phyloP scores from a whole-genome alignment of 2,888 invertebrate species.

The Cephus pygmeus region DNA sequence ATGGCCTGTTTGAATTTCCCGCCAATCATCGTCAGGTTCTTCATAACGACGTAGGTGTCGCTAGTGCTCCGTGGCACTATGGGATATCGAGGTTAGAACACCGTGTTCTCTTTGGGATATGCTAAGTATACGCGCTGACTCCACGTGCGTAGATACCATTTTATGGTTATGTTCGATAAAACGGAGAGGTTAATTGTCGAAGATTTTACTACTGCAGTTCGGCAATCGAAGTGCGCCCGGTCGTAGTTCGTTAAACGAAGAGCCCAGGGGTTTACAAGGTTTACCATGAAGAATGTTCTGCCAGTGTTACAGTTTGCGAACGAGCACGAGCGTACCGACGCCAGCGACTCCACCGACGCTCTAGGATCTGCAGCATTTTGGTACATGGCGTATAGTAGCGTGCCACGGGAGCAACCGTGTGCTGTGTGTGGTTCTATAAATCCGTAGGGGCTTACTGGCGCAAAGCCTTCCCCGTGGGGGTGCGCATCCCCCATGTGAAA shows the following conservation, averaged over 20 bases:
- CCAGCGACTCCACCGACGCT: constrained; percentile 8
- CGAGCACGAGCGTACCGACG: constrained; percentile 4
- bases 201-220: constrained; percentile 15
- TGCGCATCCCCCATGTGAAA: constrained; percentile 42
- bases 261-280: constrained; percentile 16
- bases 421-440: constrained; percentile 66
- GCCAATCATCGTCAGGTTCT: not conserved
- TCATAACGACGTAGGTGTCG: not conserved
- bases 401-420: constrained; percentile 35
- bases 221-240: constrained; percentile 19
- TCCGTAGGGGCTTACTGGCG: constrained; percentile 64
- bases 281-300: constrained; percentile 26
- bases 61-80: not conserved
- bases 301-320: constrained; percentile 31
- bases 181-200: not conserved
- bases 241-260: constrained; percentile 37
- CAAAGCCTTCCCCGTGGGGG: constrained; percentile 66
- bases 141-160: not conserved
- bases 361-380: constrained; percentile 54
- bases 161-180: not conserved
- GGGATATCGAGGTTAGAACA: not conserved
- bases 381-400: constrained; percentile 57
- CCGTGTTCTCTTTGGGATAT: not conserved
- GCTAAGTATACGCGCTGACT: not conserved
- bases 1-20: not conserved